Evolutionary conservation across 2,888 invertebrate genomes (phyloP), one percentile per base, ranked within the genome.

Genomic region (Agriotes lineatus): DNA sequence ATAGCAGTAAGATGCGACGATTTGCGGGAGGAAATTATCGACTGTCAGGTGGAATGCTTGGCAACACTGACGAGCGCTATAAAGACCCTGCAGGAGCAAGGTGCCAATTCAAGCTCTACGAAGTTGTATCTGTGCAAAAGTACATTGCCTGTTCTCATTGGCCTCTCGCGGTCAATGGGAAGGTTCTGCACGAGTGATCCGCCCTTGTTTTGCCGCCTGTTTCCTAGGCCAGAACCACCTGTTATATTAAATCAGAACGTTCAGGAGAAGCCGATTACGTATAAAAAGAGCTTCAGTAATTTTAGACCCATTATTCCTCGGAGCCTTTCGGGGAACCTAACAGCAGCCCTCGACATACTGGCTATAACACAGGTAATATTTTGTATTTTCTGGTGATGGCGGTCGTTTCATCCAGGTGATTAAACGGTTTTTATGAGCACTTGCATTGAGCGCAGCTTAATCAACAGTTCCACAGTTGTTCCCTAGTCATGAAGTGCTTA

Each of bases 271-370:
- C 74, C 75, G 25, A 63, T 59, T 35, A 69, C 72, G n/a, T 79
- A 78, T 58, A 91, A 91, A 75, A 89, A 91, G 19, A 90, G 89
- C 74, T 91, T 91, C 72, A 91, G 91, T 69, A 92, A 90, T 78
- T 93, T 92, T 80, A 88, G 96, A 54, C 93, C 95, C 0, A 97
- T 97, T 48, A 95, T 98, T 80, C 97, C 97, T 0, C 89, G 96
- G 30, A 96, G 96, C 16, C 86, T 97, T 77, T 97, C 96, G 0
- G 92, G 93, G 3, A 94, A 93, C 82, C 84, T 94, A 37, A 91
- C 92, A 75, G 88, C 90, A n/a, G 88, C 90, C 61, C 85, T 87
- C 48, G 85, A 85, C 76, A 80, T 87, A 60, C 70, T 81, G 54
- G 79, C 79, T 10, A 76, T 78, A 12, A 78, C 80, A 52, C 78